These are phyloP conservation scores for Trachemys scripta DNA, from an alignment of 2,113 vertebrate genomes.

Conservation along the genomic window DNA sequence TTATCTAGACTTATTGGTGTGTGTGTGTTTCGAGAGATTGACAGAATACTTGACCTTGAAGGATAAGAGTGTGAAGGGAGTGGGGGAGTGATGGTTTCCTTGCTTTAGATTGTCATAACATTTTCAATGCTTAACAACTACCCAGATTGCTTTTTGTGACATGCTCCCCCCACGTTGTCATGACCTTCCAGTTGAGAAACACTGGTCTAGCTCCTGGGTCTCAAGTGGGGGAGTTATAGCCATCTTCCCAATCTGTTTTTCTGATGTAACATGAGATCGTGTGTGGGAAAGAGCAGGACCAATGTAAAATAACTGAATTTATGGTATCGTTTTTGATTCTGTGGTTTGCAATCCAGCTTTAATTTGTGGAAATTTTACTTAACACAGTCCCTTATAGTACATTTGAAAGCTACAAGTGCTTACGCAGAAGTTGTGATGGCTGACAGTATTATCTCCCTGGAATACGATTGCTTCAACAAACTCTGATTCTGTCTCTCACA, in stretches of 20 bases:
- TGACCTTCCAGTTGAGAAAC: neutral
- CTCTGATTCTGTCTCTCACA: neutral
- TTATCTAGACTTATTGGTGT: neutral
- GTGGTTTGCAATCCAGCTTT: neutral
- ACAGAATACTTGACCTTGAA: neutral
- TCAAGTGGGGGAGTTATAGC: accelerated
- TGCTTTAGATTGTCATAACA: neutral
- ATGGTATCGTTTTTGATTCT: neutral
- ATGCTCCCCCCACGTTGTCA: neutral
- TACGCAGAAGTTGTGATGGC: neutral
- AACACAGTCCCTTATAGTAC: accelerated
- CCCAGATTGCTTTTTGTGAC: neutral
- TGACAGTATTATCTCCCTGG: neutral
- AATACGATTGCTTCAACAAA: neutral
- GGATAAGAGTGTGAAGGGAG: neutral
- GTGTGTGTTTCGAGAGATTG: neutral
- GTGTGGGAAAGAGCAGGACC: neutral
- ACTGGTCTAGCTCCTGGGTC: neutral
- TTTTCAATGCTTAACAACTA: neutral
- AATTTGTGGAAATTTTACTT: neutral
- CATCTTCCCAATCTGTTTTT: neutral
- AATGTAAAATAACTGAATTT: neutral
- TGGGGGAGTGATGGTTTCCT: neutral
- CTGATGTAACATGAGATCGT: neutral
- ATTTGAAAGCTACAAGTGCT: neutral